Evolutionary conservation across 2,888 invertebrate genomes (phyloP).

Genomic region (Copidosoma aretas): DNA sequence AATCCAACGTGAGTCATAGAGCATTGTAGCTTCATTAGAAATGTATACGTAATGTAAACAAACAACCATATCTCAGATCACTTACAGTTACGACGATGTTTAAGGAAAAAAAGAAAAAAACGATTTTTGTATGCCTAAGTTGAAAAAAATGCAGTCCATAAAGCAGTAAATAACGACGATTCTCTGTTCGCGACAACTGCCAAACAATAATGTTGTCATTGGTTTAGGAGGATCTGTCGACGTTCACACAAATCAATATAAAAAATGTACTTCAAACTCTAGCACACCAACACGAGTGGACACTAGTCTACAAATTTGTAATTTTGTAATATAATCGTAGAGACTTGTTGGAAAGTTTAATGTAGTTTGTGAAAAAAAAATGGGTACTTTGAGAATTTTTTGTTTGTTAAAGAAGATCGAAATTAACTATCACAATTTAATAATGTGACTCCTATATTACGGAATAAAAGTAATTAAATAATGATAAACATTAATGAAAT

Average conservation of each 20-base stretch:
- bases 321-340: constrained; percentile 41
- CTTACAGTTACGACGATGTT: neutral
- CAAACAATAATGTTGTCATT: constrained; percentile 33
- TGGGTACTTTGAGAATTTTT: constrained; percentile 30
- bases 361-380: constrained; percentile 26
- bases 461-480: constrained; percentile 18
- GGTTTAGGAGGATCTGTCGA: constrained; percentile 3
- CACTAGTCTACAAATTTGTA: constrained; percentile 34
- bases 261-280: constrained; percentile 27
- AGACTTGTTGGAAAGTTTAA: constrained; percentile 28
- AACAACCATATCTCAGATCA: constrained; percentile 30
- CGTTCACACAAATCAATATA: constrained; percentile 18
- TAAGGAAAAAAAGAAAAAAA: neutral
- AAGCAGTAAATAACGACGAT: constrained; percentile 3
- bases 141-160: constrained; percentile 3
- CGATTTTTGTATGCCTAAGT: constrained; percentile 34
- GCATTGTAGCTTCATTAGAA: neutral
- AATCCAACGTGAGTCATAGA: no score
- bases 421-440: constrained; percentile 4
- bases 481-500: constrained; percentile 16
- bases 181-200: constrained; percentile 31
- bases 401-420: neutral
- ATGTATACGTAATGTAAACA: neutral
- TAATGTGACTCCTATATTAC: constrained; percentile 17
- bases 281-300: constrained; percentile 15